A percentile compares a stretch with the other conserved stretches of the same genome.
Evolutionary conservation across 2,888 invertebrate species (phyloP).

Genomic region (Tuberolachnus salignus): DNA sequence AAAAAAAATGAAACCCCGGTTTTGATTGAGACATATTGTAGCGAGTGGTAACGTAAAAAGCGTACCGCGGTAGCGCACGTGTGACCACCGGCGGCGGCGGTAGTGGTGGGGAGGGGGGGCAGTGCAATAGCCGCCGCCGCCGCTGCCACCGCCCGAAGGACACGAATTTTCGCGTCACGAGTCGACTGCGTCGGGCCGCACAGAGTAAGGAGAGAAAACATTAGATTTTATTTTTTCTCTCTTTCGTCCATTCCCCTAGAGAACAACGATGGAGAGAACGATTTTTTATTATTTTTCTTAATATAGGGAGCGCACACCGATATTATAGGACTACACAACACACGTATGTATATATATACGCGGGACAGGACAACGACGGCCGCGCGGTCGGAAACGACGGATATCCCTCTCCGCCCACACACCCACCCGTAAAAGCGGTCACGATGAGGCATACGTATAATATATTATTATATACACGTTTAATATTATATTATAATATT

Average conservation of each 20-base stretch:
- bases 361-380: no score
- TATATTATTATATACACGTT: no score
- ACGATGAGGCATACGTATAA: conserved; percentile 32
- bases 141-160: conserved; percentile 24
- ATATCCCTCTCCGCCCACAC: background rate
- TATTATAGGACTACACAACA: no score
- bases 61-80: conserved; percentile 29
- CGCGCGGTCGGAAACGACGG: background rate
- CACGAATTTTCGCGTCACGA: conserved; percentile 52
- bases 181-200: background rate
- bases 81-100: conserved; percentile 25
- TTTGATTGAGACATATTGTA: conserved; percentile 34
- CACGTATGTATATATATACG: no score
- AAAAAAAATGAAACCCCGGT: no score
- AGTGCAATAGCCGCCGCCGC: background rate
- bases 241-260: no score
- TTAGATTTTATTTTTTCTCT: background rate
- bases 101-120: no score
- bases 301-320: background rate
- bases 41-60: background rate
- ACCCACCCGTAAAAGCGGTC: conserved; percentile 9
- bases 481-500: conserved; percentile 11
- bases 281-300: background rate
- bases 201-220: background rate
- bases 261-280: no score